A percentile compares a stretch with the other conserved stretches of the same genome.
Conservation (phyloP, 2,113 vertebrate species). For the Salvelinus fontinalis region DNA sequence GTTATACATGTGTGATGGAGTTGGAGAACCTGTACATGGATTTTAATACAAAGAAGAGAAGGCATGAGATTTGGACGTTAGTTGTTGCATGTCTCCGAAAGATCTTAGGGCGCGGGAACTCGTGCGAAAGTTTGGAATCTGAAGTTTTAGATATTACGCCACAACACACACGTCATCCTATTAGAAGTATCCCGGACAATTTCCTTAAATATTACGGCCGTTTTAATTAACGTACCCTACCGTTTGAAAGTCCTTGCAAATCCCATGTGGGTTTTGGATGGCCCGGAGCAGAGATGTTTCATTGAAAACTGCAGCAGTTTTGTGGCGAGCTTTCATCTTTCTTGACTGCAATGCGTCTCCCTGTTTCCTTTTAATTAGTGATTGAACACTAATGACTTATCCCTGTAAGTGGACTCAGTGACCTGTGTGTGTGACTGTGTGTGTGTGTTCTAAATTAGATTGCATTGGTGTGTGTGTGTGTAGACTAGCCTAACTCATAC, state of each 20-base stretch:
- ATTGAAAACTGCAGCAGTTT: slow-evolving; percentile 55
- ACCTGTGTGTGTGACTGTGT: neutral
- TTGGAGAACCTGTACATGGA: neutral
- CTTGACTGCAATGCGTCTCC: slow-evolving; percentile 11
- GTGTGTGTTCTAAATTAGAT: neutral
- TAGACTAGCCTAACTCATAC: too few species aligned
- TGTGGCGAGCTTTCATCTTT: slow-evolving; percentile 36
- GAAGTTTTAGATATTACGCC: slow-evolving; percentile 5
- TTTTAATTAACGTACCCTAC: slow-evolving; percentile 55
- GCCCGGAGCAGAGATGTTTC: slow-evolving; percentile 40
- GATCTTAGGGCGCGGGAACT: neutral
- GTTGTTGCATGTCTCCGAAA: neutral
- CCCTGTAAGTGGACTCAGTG: too few species aligned
- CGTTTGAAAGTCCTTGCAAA: slow-evolving; percentile 39
- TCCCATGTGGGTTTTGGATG: slow-evolving; percentile 40
- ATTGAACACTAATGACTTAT: slow-evolving; percentile 24
- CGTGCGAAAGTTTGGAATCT: neutral
- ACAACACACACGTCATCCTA: neutral
- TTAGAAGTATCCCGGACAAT: slow-evolving; percentile 15
- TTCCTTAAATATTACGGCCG: slow-evolving; percentile 18
- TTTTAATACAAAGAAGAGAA: neutral
- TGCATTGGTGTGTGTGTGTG: too few species aligned
- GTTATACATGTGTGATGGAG: too few species aligned
- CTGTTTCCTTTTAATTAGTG: slow-evolving; percentile 8
- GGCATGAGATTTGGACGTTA: slow-evolving; percentile 2